Conservation (phyloP, 92 coral and sea anemone species). For the Bergia puertoricense region DNA sequence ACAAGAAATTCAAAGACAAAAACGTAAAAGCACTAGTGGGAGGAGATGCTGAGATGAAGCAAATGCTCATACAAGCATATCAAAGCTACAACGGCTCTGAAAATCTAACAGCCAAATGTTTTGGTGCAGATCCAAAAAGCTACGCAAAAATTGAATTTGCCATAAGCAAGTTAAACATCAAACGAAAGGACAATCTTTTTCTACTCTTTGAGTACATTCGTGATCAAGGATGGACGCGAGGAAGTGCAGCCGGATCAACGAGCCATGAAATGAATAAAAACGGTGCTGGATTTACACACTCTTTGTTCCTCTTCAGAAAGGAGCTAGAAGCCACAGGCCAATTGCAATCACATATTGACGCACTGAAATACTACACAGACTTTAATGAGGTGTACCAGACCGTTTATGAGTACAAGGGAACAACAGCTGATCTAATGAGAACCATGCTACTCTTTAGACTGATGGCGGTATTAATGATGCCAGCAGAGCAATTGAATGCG, state of each 20-base stretch:
- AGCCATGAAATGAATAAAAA: slow-evolving; percentile 59
- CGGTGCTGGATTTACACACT: slow-evolving; percentile 5
- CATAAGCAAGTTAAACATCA: background rate
- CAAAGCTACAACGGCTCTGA: background rate
- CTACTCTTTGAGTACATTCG: background rate
- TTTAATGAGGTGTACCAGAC: slow-evolving; percentile 60
- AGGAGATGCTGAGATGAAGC: slow-evolving; percentile 4
- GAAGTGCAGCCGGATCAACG: slow-evolving; percentile 56
- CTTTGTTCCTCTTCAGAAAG: background rate
- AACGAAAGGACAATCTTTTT: slow-evolving; percentile 34
- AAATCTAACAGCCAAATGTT: background rate
- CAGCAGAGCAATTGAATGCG: slow-evolving; percentile 18
- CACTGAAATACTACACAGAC: slow-evolving; percentile 65
- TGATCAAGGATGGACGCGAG: too few species aligned
- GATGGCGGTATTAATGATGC: slow-evolving; percentile 67
- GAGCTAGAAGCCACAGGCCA: background rate
- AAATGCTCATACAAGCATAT: background rate
- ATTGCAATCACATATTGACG: background rate
- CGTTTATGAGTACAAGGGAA: slow-evolving; percentile 43
- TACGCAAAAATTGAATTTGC: background rate
- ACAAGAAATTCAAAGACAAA: background rate
- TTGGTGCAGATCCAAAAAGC: background rate
- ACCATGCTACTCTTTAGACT: slow-evolving; percentile 63
- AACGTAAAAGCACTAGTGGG: slow-evolving; percentile 32
- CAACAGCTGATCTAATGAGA: slow-evolving; percentile 81